A percentile compares a stretch with the other conserved stretches of the same genome.
These are phyloP conservation scores for Nymphicus hollandicus DNA, from an alignment of 2,113 vertebrate genomes.

Conservation along the genomic window DNA sequence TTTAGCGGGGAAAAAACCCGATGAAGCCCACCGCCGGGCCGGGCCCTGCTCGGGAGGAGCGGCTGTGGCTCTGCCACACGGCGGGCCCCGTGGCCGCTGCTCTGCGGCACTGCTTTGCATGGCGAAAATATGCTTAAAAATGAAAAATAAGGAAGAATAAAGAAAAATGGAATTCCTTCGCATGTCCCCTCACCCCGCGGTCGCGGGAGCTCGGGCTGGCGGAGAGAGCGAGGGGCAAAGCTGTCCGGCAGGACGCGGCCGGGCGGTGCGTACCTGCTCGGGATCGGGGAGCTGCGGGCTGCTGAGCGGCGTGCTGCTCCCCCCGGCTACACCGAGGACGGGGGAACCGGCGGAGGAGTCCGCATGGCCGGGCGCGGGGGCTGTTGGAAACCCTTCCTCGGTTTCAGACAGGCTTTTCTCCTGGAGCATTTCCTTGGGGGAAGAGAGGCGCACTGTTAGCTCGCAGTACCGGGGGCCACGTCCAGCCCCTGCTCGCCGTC, in stretches of 20 bases:
- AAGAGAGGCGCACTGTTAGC: conserved; percentile 7
- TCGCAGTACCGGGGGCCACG: neutral
- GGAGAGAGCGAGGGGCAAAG: neutral
- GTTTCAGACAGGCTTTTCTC: conserved; percentile 90
- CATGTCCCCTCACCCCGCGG: too few relatives aligned
- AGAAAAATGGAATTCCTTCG: rapidly evolving
- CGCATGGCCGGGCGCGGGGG: conserved; percentile 74
- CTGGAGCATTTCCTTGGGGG: conserved; percentile 92
- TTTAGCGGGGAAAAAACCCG: neutral
- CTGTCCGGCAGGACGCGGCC: neutral
- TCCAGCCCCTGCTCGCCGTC: neutral
- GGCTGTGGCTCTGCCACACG: neutral
- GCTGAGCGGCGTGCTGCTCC: conserved; percentile 73
- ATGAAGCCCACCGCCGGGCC: neutral
- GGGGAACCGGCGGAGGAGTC: conserved; percentile 80
- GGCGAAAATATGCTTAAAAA: neutral
- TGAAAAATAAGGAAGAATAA: neutral
- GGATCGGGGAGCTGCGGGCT: conserved; percentile 81
- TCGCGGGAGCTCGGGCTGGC: neutral
- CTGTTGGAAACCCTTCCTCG: conserved; percentile 84
- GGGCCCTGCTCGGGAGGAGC: neutral
- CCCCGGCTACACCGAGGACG: conserved; percentile 76
- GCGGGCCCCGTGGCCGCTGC: neutral
- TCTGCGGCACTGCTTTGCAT: neutral
- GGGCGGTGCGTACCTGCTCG: conserved; percentile 83